phyloP scores from a whole-genome alignment of 30 jellyfish, hydroid and myxozoan genomes.

The Chrysaora quinquecirrha region DNA sequence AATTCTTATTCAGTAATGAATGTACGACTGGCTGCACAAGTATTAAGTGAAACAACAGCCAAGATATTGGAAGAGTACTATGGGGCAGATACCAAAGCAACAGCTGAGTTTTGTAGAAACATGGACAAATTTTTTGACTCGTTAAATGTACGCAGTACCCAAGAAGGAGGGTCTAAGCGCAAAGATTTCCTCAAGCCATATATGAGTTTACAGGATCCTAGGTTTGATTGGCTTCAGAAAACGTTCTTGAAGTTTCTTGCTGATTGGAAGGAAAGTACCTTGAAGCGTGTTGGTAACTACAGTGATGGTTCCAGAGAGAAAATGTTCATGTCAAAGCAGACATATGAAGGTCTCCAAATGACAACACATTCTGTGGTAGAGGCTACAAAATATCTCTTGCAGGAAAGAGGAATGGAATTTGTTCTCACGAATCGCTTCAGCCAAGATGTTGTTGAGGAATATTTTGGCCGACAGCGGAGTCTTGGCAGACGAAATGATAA shows the following conservation, averaged over 20 bases:
- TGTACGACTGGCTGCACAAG: conserved; percentile 40
- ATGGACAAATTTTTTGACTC: conserved; percentile 53
- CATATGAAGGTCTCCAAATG: conserved; percentile 48
- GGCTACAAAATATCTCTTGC: conserved; percentile 20
- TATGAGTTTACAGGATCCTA: conserved; percentile 7
- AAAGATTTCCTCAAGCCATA: conserved; percentile 42
- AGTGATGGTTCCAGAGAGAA: conserved; percentile 18
- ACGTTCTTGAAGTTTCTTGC: conserved; percentile 30
- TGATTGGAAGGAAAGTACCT: conserved; percentile 44
- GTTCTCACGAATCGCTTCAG: conserved; percentile 38
- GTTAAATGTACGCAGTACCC: conserved; percentile 42
- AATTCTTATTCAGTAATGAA: conserved; percentile 9
- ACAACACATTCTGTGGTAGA: conserved; percentile 32
- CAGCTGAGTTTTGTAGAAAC: conserved; percentile 33
- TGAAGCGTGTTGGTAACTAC: conserved; percentile 17
- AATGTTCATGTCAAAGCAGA: conserved; percentile 61
- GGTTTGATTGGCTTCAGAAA: conserved; percentile 29
- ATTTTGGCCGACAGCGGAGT: conserved; percentile 47
- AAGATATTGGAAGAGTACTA: conserved; percentile 16
- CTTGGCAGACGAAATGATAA: conserved; percentile 50
- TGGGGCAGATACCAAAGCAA: conserved; percentile 25
- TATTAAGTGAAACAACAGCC: conserved; percentile 51
- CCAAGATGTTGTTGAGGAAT: conserved; percentile 61
- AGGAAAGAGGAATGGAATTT: conserved; percentile 31
- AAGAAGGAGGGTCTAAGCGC: neutral